These are phyloP conservation scores for Heptranchias perlo DNA, from an alignment of 2,113 vertebrate genomes.

Conservation along the genomic window DNA sequence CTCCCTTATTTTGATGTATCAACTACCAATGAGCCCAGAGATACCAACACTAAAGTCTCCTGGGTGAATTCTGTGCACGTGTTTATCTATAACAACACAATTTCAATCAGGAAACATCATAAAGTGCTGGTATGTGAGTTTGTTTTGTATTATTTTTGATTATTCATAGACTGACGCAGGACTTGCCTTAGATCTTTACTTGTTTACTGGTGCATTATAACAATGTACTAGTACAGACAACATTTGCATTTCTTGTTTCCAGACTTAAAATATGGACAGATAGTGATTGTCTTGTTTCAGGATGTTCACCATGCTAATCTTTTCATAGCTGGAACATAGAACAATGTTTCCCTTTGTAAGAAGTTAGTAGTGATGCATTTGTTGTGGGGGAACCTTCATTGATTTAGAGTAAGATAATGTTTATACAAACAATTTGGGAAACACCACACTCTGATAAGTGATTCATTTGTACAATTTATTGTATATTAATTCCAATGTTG, in stretches of 20 bases:
- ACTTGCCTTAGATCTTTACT: background rate
- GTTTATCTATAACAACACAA: slow-evolving; percentile 49
- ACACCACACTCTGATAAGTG: background rate
- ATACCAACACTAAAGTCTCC: slow-evolving; percentile 66
- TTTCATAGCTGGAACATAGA: background rate
- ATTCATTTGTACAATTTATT: background rate
- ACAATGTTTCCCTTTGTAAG: background rate
- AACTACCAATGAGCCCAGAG: slow-evolving; percentile 75
- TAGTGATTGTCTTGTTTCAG: background rate
- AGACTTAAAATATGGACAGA: background rate
- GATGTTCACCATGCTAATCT: background rate
- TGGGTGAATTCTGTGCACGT: slow-evolving; percentile 72
- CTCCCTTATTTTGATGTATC: slow-evolving; percentile 68
- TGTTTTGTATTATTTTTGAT: background rate
- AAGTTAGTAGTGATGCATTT: background rate
- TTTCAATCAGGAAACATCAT: slow-evolving; percentile 69
- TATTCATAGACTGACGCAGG: background rate
- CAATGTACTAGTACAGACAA: background rate
- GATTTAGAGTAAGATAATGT: background rate
- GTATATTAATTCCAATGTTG: background rate
- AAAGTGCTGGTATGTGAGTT: slow-evolving; percentile 64
- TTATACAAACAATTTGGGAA: background rate
- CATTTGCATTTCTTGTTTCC: background rate
- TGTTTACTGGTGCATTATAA: background rate
- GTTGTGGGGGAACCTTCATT: background rate